phyloP scores from a whole-genome alignment of 2,797 vertebrate genomes.

The Craterocephalus amniculus region DNA sequence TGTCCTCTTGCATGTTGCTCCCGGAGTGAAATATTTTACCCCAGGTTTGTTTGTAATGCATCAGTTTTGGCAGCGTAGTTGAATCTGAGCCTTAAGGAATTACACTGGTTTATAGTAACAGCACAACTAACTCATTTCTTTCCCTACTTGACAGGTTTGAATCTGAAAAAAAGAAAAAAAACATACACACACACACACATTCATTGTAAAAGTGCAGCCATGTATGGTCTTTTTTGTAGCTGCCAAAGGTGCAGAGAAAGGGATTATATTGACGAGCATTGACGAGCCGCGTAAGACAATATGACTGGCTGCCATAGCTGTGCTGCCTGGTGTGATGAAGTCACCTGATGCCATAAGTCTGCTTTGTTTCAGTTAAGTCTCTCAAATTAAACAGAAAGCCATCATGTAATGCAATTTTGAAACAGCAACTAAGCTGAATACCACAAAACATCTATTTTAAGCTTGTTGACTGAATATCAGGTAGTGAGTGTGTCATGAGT shows the following conservation, averaged over 20 bases:
- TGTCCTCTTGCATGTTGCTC: background rate
- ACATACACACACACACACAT: constrained; percentile 15
- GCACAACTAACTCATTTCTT: background rate
- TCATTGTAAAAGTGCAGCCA: constrained; percentile 21
- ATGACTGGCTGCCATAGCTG: constrained; percentile 2
- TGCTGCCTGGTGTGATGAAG: constrained; percentile 13
- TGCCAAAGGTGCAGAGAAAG: constrained; percentile 23
- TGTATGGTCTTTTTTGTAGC: constrained; percentile 6
- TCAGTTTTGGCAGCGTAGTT: background rate
- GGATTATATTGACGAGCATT: constrained; percentile 34
- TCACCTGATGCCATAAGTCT: constrained; percentile 11
- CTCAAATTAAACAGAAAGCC: background rate
- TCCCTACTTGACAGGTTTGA: constrained; percentile 7
- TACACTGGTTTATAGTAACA: background rate
- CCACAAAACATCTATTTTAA: background rate
- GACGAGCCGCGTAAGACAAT: constrained; percentile 5
- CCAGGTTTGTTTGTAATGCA: background rate
- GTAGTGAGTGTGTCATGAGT: background rate
- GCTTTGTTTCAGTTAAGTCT: background rate
- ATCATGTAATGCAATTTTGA: background rate
- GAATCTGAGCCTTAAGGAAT: constrained; percentile 3
- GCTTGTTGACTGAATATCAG: background rate
- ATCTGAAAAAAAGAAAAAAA: background rate
- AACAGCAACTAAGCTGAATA: background rate
- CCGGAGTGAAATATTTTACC: background rate